These are phyloP conservation scores for Procambarus virginalis DNA, from an alignment of 1,140 invertebrate species.

Conservation along the genomic window DNA sequence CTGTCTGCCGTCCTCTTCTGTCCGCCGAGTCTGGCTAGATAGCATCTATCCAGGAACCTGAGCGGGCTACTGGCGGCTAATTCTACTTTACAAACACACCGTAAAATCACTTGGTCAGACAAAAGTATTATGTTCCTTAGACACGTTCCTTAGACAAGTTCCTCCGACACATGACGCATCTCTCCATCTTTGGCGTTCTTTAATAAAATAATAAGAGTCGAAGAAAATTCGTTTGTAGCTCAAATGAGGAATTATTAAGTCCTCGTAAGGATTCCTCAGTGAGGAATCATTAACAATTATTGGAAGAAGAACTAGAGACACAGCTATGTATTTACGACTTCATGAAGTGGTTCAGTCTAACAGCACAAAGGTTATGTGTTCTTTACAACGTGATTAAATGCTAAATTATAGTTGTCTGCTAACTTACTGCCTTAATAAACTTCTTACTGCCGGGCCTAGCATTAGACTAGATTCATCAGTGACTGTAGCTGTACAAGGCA, in stretches of 20 bases:
- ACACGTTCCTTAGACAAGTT: not conserved
- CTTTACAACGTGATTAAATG: not conserved
- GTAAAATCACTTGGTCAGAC: slow-evolving; percentile 2
- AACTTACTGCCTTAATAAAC: slow-evolving; percentile 32
- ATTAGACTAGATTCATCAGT: slow-evolving; percentile 15
- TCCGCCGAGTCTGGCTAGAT: slow-evolving; percentile 18
- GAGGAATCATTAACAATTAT: not conserved
- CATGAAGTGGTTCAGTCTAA: not conserved
- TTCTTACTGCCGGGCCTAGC: slow-evolving; percentile 12
- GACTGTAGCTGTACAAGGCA: not conserved
- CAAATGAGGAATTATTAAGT: not conserved
- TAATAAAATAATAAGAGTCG: too few species aligned
- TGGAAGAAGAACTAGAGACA: not conserved
- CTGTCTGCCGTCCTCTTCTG: not conserved
- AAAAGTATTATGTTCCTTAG: not conserved
- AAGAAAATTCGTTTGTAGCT: not conserved
- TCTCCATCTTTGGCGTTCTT: too few species aligned
- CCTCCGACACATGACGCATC: slow-evolving; percentile 4
- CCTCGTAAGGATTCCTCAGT: not conserved
- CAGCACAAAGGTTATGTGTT: not conserved
- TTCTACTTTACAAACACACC: slow-evolving; percentile 20
- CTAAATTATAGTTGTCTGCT: slow-evolving; percentile 6
- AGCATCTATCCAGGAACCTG: slow-evolving; percentile 6
- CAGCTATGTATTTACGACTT: not conserved
- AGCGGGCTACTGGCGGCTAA: slow-evolving; percentile 19